phyloP scores from a whole-genome alignment of 2,888 invertebrate species.

The Rugalucina vietnamica region DNA sequence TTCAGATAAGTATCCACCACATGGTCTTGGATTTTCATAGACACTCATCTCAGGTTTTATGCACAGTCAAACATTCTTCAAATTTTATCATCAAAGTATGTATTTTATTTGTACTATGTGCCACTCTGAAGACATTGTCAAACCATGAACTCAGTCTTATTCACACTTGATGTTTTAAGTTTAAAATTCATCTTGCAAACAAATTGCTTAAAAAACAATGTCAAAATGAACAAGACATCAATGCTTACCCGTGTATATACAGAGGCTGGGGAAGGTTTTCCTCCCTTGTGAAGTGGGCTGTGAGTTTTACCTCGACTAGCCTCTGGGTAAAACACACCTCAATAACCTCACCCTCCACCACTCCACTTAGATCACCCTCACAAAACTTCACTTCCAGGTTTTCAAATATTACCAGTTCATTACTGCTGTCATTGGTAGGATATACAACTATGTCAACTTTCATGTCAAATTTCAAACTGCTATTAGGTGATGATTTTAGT shows the following conservation, averaged over 20 bases:
- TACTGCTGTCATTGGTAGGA: conserved; percentile 35
- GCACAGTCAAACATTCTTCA: no score
- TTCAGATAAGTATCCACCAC: no score
- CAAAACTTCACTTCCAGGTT: conserved; percentile 41
- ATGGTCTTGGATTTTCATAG: no score
- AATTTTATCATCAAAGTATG: no score
- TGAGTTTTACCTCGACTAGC: conserved; percentile 23
- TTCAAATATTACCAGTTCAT: conserved; percentile 51
- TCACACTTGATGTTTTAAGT: no score
- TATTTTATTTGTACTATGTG: no score
- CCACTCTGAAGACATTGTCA: no score
- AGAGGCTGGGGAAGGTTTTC: conserved; percentile 27
- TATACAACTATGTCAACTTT: conserved; percentile 50
- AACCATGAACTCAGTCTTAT: no score
- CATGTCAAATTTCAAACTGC: conserved; percentile 23
- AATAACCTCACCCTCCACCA: conserved; percentile 51
- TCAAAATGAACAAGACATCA: no score
- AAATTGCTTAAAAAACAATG: no score
- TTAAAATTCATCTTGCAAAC: no score
- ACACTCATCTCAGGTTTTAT: no score
- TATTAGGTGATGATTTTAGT: conserved; percentile 5
- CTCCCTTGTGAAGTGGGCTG: conserved; percentile 47
- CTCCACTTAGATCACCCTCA: conserved; percentile 41
- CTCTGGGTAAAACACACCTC: conserved; percentile 22
- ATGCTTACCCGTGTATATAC: conserved; percentile 61